Conservation (phyloP, 92 coral and sea anemone species). For the Epizoanthus scotinus region DNA sequence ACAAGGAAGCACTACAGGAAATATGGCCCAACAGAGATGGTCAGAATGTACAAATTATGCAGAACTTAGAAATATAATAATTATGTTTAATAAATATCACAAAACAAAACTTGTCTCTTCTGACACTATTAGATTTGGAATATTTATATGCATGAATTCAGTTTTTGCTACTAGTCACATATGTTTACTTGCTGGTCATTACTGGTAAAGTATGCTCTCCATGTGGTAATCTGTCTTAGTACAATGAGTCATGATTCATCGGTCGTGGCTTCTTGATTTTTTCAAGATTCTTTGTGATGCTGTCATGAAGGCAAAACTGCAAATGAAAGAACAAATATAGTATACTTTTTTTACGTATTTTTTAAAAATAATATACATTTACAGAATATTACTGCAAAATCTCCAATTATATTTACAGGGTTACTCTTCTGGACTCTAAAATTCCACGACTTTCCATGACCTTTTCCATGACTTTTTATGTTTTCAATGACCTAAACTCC, state of each 20-base stretch:
- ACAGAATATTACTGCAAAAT: too few relatives aligned
- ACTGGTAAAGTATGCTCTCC: slow-evolving; percentile 3
- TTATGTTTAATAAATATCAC: slow-evolving; percentile 17
- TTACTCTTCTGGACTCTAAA: too few relatives aligned
- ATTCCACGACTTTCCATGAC: too few relatives aligned
- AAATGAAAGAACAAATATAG: slow-evolving; percentile 26
- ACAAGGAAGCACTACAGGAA: not conserved
- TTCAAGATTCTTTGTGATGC: slow-evolving; percentile 96
- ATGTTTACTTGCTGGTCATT: slow-evolving; percentile 9
- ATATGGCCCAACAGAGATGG: not conserved
- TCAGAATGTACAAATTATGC: not conserved
- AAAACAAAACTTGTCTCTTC: not conserved
- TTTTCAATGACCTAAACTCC: too few relatives aligned
- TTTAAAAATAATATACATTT: too few relatives aligned
- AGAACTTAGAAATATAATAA: slow-evolving; percentile 1
- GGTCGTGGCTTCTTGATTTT: slow-evolving; percentile 98
- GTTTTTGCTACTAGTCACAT: not conserved
- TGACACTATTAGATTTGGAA: not conserved
- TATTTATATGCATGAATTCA: slow-evolving; percentile 1
- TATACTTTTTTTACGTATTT: too few relatives aligned
- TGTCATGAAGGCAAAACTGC: slow-evolving; percentile 93
- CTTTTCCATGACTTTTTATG: too few relatives aligned
- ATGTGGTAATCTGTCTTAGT: slow-evolving; percentile 39
- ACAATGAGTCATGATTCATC: slow-evolving; percentile 85
- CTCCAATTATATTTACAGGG: too few relatives aligned